Base-by-base conservation (phyloP, 2,797 vertebrate genomes). In the Myotis planiceps region DNA sequence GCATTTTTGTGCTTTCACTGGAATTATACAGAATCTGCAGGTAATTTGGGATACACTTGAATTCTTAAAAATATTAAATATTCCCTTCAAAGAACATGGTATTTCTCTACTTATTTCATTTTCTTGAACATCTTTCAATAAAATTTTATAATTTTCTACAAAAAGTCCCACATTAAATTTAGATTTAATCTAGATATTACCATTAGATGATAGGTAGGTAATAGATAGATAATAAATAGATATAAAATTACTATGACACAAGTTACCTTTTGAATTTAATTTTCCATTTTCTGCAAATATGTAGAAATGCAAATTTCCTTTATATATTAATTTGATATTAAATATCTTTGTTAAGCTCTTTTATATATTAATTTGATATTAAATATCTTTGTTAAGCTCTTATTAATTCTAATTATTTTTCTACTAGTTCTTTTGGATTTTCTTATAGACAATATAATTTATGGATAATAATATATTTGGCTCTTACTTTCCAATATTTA, bases 81-180 rank as follows among this genome's bases (percentile, higher is more conserved):
- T 65, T 80, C 18, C 29, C 39, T 94, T 65, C 10, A 1, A 23
- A 72, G 6, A 60, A 78, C 8, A 21, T 74, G 34, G 10, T n/a
- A 63, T 86, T 55, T 82, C 4, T 72, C 81, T 75, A 76, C 25
- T 83, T 84, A 81, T 53, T 69, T 76, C n/a, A 21, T 45, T 78
- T 83, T 92, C 4, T 90, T 87, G 63, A 94, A 92, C 51, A 12
- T 55, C 37, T 88, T 75, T 85, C 53, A 85, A 39, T 18, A 68
- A 88, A 82, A 82, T 85, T 82, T 85, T 88, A 45, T 49, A 85
- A 68, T 81, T 88, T 81, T 88, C 32, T 87, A 88, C 29, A 49
- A 76, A 94, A 94, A 1, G 5, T 76, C 8, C 15, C 53, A 71
- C 21, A 42, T 42, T 81, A 42, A 87, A 87, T 86, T 94, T 85